Base-by-base conservation (phyloP, 2,888 invertebrate species). In the Drosophila cracens region DNA sequence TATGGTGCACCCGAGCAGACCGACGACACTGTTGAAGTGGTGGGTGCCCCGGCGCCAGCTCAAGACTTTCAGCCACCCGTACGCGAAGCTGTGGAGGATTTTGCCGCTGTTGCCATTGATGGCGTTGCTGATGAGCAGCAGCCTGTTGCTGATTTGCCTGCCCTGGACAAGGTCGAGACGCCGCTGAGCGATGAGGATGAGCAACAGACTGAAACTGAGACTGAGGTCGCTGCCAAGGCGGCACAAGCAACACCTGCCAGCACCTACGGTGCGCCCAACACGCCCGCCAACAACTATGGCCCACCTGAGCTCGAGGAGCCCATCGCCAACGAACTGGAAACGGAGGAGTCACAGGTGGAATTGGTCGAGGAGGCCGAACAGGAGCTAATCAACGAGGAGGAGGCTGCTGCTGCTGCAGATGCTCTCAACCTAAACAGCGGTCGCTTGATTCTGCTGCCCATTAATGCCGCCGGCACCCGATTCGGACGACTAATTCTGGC, bases 71-170 rank as follows among this genome's bases (percentile, higher is more conserved):
- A 91, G 76, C 92, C 90, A 53, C 92, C 92, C 63, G 76, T 68
- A 48, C 82, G 77, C 62, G 90, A 91, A 21, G 81, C 87, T 60
- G 90, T 78, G 68, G 83, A 85, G 31, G 87, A 92, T 71, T 92
- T 92, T 76, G 70, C 82, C 65, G 71, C 79, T 75, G 71, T 70
- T 79, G 74, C 68, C 66, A 34, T 70, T 75, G 75, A 51, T 78
- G 74, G 57, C 70, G 38, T 62, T 78, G 72, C 71, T 83, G 54
- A 29, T 81, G 79, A 75, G 71, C 81, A 78, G 83, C 83, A 82
- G 83, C 82, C 86, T 90, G 81, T 92, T 89, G 91, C 82, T 90
- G 92, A 92, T 91, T 59, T 92, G 82, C 92, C 91, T 86, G 70
- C 88, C 80, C 59, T 73, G 83, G 86, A 81, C 59, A 76, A 80